Base-by-base conservation (phyloP, 2,888 invertebrate species). In the Andrena haemorrhoa region DNA sequence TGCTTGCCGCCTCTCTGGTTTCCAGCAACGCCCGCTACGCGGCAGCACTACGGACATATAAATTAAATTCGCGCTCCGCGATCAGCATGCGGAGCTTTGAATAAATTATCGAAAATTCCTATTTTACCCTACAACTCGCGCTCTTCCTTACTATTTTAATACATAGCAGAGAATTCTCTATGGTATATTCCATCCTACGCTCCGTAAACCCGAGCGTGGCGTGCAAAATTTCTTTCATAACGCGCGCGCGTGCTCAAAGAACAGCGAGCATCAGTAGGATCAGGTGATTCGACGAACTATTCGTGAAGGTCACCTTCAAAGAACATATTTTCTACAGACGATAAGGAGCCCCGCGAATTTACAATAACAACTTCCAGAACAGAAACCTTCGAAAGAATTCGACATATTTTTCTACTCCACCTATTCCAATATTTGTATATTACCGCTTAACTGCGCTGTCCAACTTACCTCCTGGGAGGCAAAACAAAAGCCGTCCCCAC, bases 261-360 rank as follows among this genome's bases (percentile, higher is more conserved):
- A 20, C 4, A 12, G 16, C 31, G 47, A 8, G 51, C 29, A 53
- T 41, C 20, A 7, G 8, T 68, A 61, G n/a, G 53, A 79, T 64
- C 79, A 76, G 69, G 64, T 76, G 64, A 79, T 76, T 31, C 7
- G 31, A 56, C 10, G 29, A 53, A 69, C 58, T 75, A 75, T 64
- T 64, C 58, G 4, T 20, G 64, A 79, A 79, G 79, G 69, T 79
- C 76, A 76, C 69, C 68, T 78, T 78, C 33, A 63, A 68, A 75
- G 35, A 3, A 47, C 5, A 0, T 2, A 78, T 20, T 64, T 58
- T 0, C n/a, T 53, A 6, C 7, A 4, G 0, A 12, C 5, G 16
- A 1, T 29, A 23, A 10, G 16, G 10, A 20, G 10, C 29, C 16
- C 2, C 6, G 41, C 3, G 47, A 26, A 35, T 47, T 8, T 26